Evolutionary conservation across 1,140 invertebrate genomes (phyloP).

Genomic region (Frieseomelitta varia): DNA sequence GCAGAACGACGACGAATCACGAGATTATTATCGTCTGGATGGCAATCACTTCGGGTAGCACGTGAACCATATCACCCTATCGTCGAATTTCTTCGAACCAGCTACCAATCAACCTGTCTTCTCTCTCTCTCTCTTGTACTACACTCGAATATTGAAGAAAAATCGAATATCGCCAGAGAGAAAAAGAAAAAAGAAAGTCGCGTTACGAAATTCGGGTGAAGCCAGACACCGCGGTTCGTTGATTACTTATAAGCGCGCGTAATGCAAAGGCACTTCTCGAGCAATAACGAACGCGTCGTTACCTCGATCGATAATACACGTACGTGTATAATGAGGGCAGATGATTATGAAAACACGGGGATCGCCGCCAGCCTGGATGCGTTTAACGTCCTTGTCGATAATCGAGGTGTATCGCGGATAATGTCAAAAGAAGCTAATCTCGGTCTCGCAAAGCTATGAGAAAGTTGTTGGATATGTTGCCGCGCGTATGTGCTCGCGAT

Average conservation of each 20-base stretch:
- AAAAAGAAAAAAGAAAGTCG: neutral
- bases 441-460: conserved; percentile 54
- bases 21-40: conserved; percentile 11
- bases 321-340: conserved; percentile 29
- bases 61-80: neutral
- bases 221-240: neutral
- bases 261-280: neutral
- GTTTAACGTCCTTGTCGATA: conserved; percentile 72
- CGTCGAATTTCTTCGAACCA: neutral
- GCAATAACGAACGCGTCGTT: conserved; percentile 15
- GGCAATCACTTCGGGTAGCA: conserved; percentile 2
- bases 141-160: neutral
- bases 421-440: conserved; percentile 66
- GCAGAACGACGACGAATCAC: neutral
- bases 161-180: neutral
- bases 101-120: neutral
- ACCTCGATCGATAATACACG: neutral
- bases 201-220: neutral
- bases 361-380: conserved; percentile 39
- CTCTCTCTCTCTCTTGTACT: neutral
- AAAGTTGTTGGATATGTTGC: conserved; percentile 58
- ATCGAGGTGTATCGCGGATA: conserved; percentile 57
- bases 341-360: conserved; percentile 43
- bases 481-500: conserved; percentile 10
- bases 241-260: neutral